Evolutionary conservation across 2,888 invertebrate genomes (phyloP).

Genomic region (Dorcus parallelipipedus): DNA sequence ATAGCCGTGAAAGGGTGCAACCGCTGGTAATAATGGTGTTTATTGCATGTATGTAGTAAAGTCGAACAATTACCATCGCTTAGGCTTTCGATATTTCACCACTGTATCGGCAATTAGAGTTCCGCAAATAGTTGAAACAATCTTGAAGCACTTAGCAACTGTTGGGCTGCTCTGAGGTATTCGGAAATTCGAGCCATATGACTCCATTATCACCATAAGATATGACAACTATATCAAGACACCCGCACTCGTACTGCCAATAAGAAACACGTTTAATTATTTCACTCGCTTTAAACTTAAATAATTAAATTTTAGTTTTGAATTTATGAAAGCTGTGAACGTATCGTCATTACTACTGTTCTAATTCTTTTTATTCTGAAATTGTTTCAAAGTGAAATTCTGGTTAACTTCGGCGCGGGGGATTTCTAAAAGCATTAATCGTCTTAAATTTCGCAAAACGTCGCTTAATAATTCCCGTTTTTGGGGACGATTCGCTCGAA

Average conservation of each 20-base stretch:
- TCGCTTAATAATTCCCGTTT: too few relatives aligned
- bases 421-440: too few relatives aligned
- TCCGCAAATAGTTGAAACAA: slow-evolving; percentile 47
- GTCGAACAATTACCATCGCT: slow-evolving; percentile 47
- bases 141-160: slow-evolving; percentile 41
- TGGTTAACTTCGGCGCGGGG: too few relatives aligned
- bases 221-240: slow-evolving; percentile 30
- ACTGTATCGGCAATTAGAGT: slow-evolving; percentile 39
- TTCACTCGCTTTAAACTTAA: slow-evolving; percentile 19
- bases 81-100: slow-evolving; percentile 47
- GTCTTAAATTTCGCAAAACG: too few relatives aligned
- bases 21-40: slow-evolving; percentile 47
- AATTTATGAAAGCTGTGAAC: neutral
- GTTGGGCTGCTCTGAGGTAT: slow-evolving; percentile 18
- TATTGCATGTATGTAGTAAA: slow-evolving; percentile 45
- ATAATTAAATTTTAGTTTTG: slow-evolving; percentile 21
- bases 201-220: slow-evolving; percentile 30
- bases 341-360: too few relatives aligned
- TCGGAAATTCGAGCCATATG: slow-evolving; percentile 23
- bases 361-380: too few relatives aligned
- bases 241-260: slow-evolving; percentile 14
- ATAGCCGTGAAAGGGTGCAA: slow-evolving; percentile 30
- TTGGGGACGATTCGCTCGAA: neutral
- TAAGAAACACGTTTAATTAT: slow-evolving; percentile 20
- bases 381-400: too few relatives aligned